Conservation (phyloP, 1,140 invertebrate species). For the Dreissena rostriformis region DNA sequence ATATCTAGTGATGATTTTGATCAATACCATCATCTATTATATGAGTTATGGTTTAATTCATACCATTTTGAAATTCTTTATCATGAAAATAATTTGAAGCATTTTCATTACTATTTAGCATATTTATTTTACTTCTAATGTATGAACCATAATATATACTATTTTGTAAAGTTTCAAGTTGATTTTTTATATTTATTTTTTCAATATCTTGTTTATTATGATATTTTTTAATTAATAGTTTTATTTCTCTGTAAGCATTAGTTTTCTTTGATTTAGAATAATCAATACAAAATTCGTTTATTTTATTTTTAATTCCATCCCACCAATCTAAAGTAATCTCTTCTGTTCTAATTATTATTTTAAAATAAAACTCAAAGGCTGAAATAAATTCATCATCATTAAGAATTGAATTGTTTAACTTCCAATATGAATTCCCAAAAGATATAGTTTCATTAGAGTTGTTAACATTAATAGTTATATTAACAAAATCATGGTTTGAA, state of each 20-base stretch:
- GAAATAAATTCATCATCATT: constrained; percentile 53
- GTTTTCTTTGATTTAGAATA: constrained; percentile 54
- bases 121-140: constrained; percentile 47
- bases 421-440: constrained; percentile 60
- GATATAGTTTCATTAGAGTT: constrained; percentile 17
- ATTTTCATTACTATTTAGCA: constrained; percentile 58
- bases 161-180: constrained; percentile 51
- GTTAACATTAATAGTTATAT: constrained; percentile 15
- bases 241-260: constrained; percentile 7
- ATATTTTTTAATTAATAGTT: constrained; percentile 49
- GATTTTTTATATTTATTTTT: constrained; percentile 25
- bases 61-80: constrained; percentile 38
- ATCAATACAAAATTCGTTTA: constrained; percentile 53
- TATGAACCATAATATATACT: constrained; percentile 23
- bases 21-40: constrained; percentile 29
- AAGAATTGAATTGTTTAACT: constrained; percentile 60
- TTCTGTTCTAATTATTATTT: constrained; percentile 7
- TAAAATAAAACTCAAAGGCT: constrained; percentile 47
- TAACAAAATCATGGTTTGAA: constrained; percentile 63
- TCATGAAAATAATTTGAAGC: constrained; percentile 53
- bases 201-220: constrained; percentile 8
- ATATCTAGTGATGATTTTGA: constrained; percentile 41
- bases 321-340: constrained; percentile 41
- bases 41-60: constrained; percentile 45
- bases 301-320: constrained; percentile 57